Evolutionary conservation across 2,113 vertebrate genomes (phyloP), one percentile per base, ranked within the genome.

Genomic region (Corythornis madagascariensis): DNA sequence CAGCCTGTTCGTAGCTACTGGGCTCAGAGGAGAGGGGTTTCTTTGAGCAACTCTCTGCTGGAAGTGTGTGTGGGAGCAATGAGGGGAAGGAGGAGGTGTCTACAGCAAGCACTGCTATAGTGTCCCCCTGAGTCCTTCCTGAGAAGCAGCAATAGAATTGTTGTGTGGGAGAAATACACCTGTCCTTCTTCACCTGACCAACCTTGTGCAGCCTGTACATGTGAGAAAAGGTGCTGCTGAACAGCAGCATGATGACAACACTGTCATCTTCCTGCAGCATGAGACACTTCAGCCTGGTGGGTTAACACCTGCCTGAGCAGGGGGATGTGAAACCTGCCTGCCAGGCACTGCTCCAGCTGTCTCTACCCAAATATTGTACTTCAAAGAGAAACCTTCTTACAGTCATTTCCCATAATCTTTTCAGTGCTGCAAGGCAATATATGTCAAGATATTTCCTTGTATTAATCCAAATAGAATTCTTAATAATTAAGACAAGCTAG

Each of bases 401-500:
- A 81, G 43, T 88, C 40, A 53, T 92, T 94, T 91, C 64, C 53
- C 61, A 25, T 92, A 79, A 93, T 91, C 82, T 83, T 80, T 91
- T 95, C 81, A 76, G 89, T 89, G 83, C 95, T 28, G n/a, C 86
- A 95, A 96, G 94, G 92, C 93, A 96, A 42, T 92, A 78, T 75
- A 29, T 92, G 93, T 97, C 95, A 97, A 86, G 94, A 95, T 96
- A 96, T 94, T 94, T 97, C 74, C 87, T 79, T 71, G 35, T 87
- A 86, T 95, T 97, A 95, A 33, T 96, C 91, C 94, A 96, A 97
- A 97, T 89, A 95, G 94, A 95, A 92, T 91, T 91, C 80, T 94
- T 97, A 97, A 97, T 98, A 86, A 97, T 96, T 94, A 96, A 96
- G 94, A 96, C 93, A 97, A 87, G 17, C 33, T 57, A 95, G 94